Evolutionary conservation across 2,797 vertebrate genomes (phyloP), one percentile per base, ranked within the genome.

Genomic region (Diplodus puntazzo): DNA sequence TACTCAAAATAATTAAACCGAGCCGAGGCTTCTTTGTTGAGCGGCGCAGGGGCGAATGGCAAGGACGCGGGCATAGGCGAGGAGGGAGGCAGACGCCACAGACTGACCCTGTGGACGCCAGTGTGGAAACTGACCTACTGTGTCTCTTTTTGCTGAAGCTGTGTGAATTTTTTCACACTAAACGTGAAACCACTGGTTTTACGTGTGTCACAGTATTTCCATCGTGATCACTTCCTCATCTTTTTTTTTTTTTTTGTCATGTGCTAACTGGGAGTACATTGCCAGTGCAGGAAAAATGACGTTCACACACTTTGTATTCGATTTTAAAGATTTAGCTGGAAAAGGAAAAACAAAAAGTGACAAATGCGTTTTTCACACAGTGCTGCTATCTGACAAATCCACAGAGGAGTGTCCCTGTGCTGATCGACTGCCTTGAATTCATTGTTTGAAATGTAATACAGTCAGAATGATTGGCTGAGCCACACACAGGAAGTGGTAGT

Each of bases 21-120:
- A 76, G 66, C 43, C 16, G 68, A 46, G 34, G 54, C 5, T 57
- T 59, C 53, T 5, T 65, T 3, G 74, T 55, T 60, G 1, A 4
- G 60, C 43, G 25, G 48, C 60, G 43, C 69, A 11, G 76, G 43
- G 67, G 64, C 63, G 74, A 73, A 65, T 2, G 69, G 11, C 23
- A 62, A 77, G 62, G 61, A 79, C 61, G 53, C 54, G 57, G 46
- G 2, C 63, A 67, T 66, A 58, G 27, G 54, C 55, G 67, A 64
- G 59, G 60, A 49, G 65, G 49, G 48, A 30, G 60, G 74, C 66
- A 81, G 74, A 77, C 67, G 67, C 59, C 46, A 60, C 63, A 65
- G 54, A 54, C 54, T 46, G 76, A 55, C 53, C 30, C 20, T 60
- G 58, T 27, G 21, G 45, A 58, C 48, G 60, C 59, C 50, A 55